Conservation (phyloP, 2,888 invertebrate species). For the Drosophila anomalata region DNA sequence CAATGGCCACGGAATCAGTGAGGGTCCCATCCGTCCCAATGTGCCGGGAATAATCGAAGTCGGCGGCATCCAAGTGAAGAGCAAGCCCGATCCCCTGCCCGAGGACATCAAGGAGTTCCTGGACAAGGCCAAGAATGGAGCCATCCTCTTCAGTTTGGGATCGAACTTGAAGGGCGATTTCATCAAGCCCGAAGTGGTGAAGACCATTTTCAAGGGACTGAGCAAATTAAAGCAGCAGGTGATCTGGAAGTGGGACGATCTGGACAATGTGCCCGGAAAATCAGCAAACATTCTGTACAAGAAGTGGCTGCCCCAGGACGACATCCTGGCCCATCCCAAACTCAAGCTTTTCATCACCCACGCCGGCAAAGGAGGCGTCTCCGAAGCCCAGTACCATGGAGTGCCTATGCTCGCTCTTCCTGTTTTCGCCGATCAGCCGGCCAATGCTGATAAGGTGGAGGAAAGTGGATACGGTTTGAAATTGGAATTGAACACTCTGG, state of each 20-base stretch:
- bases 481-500: conserved; percentile 60
- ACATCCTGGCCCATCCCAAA: conserved; percentile 87
- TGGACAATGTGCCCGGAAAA: conserved; percentile 83
- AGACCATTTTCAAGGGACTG: conserved; percentile 86
- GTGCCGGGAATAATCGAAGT: conserved; percentile 81
- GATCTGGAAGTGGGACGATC: conserved; percentile 89
- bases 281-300: conserved; percentile 83
- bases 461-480: conserved; percentile 72
- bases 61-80: conserved; percentile 83
- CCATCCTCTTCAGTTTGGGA: conserved; percentile 84
- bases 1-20: conserved; percentile 78
- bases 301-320: conserved; percentile 89
- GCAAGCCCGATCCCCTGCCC: conserved; percentile 77
- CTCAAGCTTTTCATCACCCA: conserved; percentile 87
- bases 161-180: conserved; percentile 82
- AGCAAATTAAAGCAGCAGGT: conserved; percentile 86
- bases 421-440: conserved; percentile 80
- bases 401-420: conserved; percentile 84
- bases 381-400: conserved; percentile 87
- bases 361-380: conserved; percentile 87
- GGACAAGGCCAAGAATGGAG: conserved; percentile 83
- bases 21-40: conserved; percentile 79
- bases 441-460: conserved; percentile 72
- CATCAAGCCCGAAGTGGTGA: conserved; percentile 84
- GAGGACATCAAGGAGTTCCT: conserved; percentile 82